Evolutionary conservation across 2,888 invertebrate genomes (phyloP).

Genomic region (Dasysyrphus albostriatus): DNA sequence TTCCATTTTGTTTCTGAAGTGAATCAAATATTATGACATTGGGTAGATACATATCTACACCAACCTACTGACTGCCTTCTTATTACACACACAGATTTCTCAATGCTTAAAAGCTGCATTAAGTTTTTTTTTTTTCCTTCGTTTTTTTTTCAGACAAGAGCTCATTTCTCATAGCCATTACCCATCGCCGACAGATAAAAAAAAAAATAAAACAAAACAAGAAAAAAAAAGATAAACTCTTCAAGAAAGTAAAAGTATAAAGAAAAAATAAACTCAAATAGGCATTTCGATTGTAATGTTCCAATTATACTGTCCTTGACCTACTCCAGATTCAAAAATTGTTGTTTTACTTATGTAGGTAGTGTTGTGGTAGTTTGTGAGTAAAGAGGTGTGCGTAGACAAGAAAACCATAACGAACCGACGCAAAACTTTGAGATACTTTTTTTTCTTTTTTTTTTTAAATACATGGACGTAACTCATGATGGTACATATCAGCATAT

Average conservation of each 20-base stretch:
- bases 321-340: slow-evolving; percentile 81
- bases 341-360: slow-evolving; percentile 52
- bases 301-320: slow-evolving; percentile 82
- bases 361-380: slow-evolving; percentile 3
- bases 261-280: slow-evolving; percentile 16
- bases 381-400: slow-evolving; percentile 17
- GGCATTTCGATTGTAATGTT: slow-evolving; percentile 55
- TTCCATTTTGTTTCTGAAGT: slow-evolving; percentile 19
- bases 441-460: slow-evolving; percentile 11
- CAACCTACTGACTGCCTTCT: background rate
- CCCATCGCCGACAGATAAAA: background rate
- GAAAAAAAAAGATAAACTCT: slow-evolving; percentile 2
- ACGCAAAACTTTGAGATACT: slow-evolving; percentile 51
- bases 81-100: slow-evolving; percentile 22
- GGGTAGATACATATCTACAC: background rate
- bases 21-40: slow-evolving; percentile 39
- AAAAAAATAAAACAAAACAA: background rate
- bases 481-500: slow-evolving; percentile 33
- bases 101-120: slow-evolving; percentile 23
- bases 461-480: slow-evolving; percentile 28
- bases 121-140: background rate
- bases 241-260: slow-evolving; percentile 26
- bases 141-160: slow-evolving; percentile 14
- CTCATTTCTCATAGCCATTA: background rate
- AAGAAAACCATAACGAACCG: slow-evolving; percentile 49